Percentiles rank a stretch among this genome's conserved stretches.
These are phyloP conservation scores for Andrena minutula DNA, from an alignment of 2,888 invertebrate species.

Conservation along the genomic window DNA sequence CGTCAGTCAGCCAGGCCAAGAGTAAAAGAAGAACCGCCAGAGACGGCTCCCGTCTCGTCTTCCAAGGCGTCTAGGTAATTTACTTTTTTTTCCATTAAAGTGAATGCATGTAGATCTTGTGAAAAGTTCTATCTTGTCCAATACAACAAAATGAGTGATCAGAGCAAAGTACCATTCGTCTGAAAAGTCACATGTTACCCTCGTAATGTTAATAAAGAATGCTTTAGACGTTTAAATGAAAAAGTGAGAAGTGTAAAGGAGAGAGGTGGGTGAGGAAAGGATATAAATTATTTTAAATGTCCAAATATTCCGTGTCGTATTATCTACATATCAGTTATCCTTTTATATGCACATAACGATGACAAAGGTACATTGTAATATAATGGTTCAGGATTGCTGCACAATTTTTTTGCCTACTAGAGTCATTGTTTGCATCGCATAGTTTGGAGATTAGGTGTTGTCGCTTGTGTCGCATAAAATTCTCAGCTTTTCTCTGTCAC, in stretches of 20 bases:
- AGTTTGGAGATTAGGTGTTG: neutral
- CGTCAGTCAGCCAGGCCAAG: conserved; percentile 85
- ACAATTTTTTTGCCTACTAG: conserved; percentile 16
- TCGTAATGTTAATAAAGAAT: neutral
- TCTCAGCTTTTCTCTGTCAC: neutral
- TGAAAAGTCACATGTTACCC: neutral
- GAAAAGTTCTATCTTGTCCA: conserved; percentile 31
- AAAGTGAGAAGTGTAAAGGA: neutral
- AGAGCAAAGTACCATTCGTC: neutral
- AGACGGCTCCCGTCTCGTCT: conserved; percentile 84
- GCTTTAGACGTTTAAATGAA: neutral
- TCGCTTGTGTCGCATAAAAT: neutral
- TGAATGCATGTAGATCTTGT: conserved; percentile 76
- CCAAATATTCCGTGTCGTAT: neutral
- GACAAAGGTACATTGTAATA: conserved; percentile 32
- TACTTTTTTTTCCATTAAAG: conserved; percentile 77
- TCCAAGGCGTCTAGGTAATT: conserved; percentile 85
- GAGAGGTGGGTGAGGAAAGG: neutral
- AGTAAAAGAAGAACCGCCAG: conserved; percentile 85
- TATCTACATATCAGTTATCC: conserved; percentile 15
- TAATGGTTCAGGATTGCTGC: conserved; percentile 10
- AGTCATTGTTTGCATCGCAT: conserved; percentile 20
- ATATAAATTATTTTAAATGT: neutral
- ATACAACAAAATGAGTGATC: conserved; percentile 16
- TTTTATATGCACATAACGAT: conserved; percentile 30